These are phyloP conservation scores for Laticauda laticaudata DNA, from an alignment of 2,113 vertebrate species.

Conservation along the genomic window DNA sequence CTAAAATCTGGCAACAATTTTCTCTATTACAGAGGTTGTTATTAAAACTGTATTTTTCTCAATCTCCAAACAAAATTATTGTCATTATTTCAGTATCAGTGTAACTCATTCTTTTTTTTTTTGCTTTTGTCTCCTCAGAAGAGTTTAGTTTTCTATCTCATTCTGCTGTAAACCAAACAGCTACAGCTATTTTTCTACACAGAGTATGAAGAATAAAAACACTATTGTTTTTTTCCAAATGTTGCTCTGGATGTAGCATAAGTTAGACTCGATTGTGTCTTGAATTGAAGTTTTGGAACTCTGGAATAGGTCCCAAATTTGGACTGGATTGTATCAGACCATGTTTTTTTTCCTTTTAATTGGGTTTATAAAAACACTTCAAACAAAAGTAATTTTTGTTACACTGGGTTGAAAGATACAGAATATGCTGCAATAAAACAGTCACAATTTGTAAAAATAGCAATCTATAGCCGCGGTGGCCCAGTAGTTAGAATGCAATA, in stretches of 20 bases:
- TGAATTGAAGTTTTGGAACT: not conserved
- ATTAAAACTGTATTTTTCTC: not conserved
- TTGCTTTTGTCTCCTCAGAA: not conserved
- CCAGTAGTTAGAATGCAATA: too few species aligned
- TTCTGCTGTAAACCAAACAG: not conserved
- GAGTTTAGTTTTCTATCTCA: not conserved
- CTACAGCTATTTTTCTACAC: not conserved
- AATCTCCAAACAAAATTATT: not conserved
- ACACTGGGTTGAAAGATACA: too few species aligned
- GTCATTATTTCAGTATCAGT: not conserved
- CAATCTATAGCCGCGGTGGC: too few species aligned
- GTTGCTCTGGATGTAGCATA: not conserved
- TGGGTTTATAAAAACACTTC: not conserved
- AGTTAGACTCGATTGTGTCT: not conserved
- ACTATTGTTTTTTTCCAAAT: rapidly evolving
- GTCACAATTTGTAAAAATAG: too few species aligned
- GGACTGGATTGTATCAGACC: not conserved
- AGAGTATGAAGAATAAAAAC: not conserved
- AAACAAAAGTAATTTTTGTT: not conserved
- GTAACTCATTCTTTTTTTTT: not conserved
- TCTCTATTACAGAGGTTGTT: not conserved
- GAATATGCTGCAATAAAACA: too few species aligned
- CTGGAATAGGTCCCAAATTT: not conserved
- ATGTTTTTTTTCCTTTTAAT: not conserved
- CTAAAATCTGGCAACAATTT: not conserved